Conservation (phyloP, 2,797 vertebrate species). For the Protosalanx chinensis region DNA sequence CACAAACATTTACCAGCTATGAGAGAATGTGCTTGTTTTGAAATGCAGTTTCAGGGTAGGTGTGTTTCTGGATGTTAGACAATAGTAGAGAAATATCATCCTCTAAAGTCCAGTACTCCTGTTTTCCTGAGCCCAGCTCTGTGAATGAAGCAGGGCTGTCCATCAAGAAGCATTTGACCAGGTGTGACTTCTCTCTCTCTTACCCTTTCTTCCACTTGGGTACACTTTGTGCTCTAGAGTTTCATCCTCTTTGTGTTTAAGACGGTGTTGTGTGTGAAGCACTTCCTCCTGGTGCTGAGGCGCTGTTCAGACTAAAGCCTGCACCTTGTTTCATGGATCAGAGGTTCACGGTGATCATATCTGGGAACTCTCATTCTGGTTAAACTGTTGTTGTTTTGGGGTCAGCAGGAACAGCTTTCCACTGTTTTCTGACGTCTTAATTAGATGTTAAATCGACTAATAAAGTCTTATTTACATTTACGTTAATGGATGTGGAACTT, state of each 20-base stretch:
- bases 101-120: conserved; percentile 51
- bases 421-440: too few relatives aligned
- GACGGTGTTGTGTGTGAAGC: conserved; percentile 60
- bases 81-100: conserved; percentile 58
- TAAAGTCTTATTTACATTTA: too few relatives aligned
- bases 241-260: conserved; percentile 67
- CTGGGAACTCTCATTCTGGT: not conserved
- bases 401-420: too few relatives aligned
- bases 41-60: conserved; percentile 57
- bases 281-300: conserved; percentile 50
- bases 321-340: conserved; percentile 34
- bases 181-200: conserved; percentile 70
- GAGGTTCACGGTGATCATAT: not conserved
- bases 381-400: too few relatives aligned
- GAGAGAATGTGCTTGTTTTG: conserved; percentile 23
- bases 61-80: conserved; percentile 52
- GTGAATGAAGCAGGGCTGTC: conserved; percentile 46
- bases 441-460: too few relatives aligned
- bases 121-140: conserved; percentile 60
- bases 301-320: conserved; percentile 31
- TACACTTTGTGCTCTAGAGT: conserved; percentile 71
- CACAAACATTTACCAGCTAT: conserved; percentile 7
- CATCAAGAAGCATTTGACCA: conserved; percentile 59
- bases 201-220: conserved; percentile 66
- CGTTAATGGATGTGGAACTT: not conserved